Evolutionary conservation across 2,113 vertebrate genomes (phyloP).

Genomic region (Anoplopoma fimbria): DNA sequence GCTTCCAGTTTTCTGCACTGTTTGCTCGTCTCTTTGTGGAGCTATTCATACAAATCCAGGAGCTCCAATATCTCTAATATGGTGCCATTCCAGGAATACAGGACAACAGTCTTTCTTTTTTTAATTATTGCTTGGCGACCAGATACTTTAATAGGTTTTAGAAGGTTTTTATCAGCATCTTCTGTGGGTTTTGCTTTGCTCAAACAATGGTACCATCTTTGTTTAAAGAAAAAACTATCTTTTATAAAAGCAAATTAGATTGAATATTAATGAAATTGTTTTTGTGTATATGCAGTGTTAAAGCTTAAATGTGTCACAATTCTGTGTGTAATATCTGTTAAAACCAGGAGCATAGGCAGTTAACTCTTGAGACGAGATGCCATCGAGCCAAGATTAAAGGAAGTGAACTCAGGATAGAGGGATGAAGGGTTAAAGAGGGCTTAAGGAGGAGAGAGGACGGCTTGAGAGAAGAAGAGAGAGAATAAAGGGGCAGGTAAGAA

Average conservation of each 20-base stretch:
- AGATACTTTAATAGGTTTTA: not conserved
- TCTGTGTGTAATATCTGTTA: conserved; percentile 33
- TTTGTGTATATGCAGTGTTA: not conserved
- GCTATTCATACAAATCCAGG: not conserved
- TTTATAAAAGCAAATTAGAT: not conserved
- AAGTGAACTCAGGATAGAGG: conserved; percentile 20
- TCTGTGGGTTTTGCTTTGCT: not conserved
- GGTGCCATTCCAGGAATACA: not conserved
- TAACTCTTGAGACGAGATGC: conserved; percentile 41
- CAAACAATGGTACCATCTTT: too few species aligned
- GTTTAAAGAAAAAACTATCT: too few species aligned
- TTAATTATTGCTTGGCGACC: not conserved
- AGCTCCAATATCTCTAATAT: conserved; percentile 5
- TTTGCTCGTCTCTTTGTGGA: conserved; percentile 7
- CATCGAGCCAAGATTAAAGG: conserved; percentile 24
- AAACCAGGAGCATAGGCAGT: conserved; percentile 29
- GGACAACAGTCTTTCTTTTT: not conserved
- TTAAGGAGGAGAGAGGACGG: not conserved
- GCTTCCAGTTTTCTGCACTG: conserved; percentile 38
- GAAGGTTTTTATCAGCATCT: not conserved
- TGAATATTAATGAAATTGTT: not conserved
- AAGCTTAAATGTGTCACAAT: not conserved
- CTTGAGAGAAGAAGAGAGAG: not conserved
- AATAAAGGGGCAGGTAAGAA: conserved; percentile 18
- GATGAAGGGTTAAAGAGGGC: not conserved